Conservation (phyloP, 2,797 vertebrate genomes). For the Scleropages formosus region DNA sequence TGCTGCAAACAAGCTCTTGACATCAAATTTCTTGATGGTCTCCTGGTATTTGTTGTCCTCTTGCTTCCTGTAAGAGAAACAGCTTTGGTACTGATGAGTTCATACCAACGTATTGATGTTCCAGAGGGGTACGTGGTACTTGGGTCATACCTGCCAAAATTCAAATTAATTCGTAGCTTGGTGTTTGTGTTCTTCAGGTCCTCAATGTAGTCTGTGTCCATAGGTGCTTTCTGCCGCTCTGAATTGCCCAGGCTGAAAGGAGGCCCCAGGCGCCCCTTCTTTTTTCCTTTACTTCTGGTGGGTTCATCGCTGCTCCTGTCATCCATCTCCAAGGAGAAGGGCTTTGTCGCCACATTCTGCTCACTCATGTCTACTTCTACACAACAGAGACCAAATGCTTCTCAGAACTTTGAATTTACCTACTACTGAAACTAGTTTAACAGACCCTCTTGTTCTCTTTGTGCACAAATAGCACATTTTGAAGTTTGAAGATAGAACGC, state of each 20-base stretch:
- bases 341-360: conserved; percentile 57
- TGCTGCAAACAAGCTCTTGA: conserved; percentile 60
- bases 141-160: conserved; percentile 64
- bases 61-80: conserved; percentile 49
- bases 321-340: conserved; percentile 64
- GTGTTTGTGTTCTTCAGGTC: conserved; percentile 59
- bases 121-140: neutral
- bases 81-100: neutral
- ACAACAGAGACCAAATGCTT: neutral
- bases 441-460: neutral
- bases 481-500: neutral
- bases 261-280: conserved; percentile 47
- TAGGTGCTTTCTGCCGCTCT: conserved; percentile 58
- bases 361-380: conserved; percentile 68
- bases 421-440: neutral
- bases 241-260: conserved; percentile 60
- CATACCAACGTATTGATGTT: neutral
- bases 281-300: conserved; percentile 40
- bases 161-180: conserved; percentile 70
- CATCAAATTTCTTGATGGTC: conserved; percentile 46
- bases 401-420: neutral
- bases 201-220: conserved; percentile 83
- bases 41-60: conserved; percentile 14
- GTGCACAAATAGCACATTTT: neutral
- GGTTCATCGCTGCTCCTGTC: conserved; percentile 72